phyloP scores from a whole-genome alignment of 2,888 invertebrate species.

The Tinea trinotella region DNA sequence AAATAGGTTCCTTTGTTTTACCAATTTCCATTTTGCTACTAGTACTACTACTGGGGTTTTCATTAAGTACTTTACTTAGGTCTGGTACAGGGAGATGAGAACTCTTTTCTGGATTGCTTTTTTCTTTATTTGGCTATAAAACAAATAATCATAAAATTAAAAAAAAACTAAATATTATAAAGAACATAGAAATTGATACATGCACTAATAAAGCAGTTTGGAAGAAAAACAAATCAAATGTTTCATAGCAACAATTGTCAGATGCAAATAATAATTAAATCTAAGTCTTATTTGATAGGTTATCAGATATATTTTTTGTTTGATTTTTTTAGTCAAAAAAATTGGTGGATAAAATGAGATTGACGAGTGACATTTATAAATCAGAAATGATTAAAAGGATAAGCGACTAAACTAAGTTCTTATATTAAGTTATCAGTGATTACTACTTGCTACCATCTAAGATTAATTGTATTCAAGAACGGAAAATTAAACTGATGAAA shows the following conservation, averaged over 20 bases:
- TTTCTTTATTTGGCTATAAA: conserved; percentile 50
- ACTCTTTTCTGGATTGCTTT: conserved; percentile 34
- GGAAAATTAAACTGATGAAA: too few species aligned
- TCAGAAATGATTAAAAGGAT: too few species aligned
- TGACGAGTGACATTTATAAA: too few species aligned
- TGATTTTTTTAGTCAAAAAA: background rate
- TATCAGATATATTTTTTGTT: background rate
- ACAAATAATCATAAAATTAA: conserved; percentile 6
- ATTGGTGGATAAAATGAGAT: too few species aligned
- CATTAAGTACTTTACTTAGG: conserved; percentile 41
- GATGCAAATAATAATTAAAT: background rate
- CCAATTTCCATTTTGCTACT: background rate
- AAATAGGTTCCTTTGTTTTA: background rate
- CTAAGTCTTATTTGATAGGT: background rate
- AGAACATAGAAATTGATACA: background rate
- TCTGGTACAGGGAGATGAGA: conserved; percentile 46
- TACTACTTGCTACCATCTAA: too few species aligned
- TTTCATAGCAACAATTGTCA: background rate
- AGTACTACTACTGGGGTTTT: conserved; percentile 29
- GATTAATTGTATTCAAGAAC: too few species aligned
- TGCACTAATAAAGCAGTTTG: too few species aligned
- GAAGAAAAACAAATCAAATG: background rate
- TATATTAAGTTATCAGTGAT: too few species aligned
- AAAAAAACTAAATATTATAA: background rate
- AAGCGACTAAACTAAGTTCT: too few species aligned